Evolutionary conservation across 1,140 invertebrate genomes (phyloP).

Genomic region (Pogonomyrmex barbatus): DNA sequence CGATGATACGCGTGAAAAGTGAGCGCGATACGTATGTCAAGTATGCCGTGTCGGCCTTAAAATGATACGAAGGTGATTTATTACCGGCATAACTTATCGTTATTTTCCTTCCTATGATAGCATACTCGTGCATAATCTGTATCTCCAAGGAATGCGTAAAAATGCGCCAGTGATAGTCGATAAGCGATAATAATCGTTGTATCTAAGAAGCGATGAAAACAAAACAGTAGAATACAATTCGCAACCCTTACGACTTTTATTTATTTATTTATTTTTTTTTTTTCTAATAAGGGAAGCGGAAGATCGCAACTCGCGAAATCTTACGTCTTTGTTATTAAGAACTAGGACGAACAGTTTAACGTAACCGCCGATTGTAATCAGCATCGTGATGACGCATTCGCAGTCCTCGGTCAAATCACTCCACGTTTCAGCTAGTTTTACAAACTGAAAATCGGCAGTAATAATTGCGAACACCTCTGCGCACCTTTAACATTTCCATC

Average conservation of each 20-base stretch:
- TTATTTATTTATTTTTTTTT: too few relatives aligned
- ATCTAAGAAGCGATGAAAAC: neutral
- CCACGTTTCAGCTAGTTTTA: constrained; percentile 9
- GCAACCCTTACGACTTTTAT: neutral
- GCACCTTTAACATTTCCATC: neutral
- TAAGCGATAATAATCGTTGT: constrained; percentile 1
- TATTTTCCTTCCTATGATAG: constrained; percentile 9
- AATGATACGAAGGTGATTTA: neutral
- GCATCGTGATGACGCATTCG: neutral
- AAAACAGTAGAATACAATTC: neutral
- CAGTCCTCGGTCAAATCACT: constrained; percentile 4
- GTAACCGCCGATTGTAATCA: neutral
- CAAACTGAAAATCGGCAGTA: constrained; percentile 25
- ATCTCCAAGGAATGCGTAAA: constrained; percentile 25
- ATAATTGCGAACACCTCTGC: neutral
- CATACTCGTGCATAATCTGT: constrained; percentile 39
- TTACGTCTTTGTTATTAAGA: constrained; percentile 17
- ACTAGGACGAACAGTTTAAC: constrained; percentile 3
- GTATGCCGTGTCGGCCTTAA: neutral
- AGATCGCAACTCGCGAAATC: neutral
- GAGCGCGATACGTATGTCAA: neutral
- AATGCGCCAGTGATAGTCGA: constrained; percentile 32
- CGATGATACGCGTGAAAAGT: neutral
- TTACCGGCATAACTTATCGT: constrained; percentile 24
- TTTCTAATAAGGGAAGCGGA: neutral